A percentile compares a stretch with the other conserved stretches of the same genome.
Conservation (phyloP, 2,797 vertebrate genomes). For the Chelon auratus region DNA sequence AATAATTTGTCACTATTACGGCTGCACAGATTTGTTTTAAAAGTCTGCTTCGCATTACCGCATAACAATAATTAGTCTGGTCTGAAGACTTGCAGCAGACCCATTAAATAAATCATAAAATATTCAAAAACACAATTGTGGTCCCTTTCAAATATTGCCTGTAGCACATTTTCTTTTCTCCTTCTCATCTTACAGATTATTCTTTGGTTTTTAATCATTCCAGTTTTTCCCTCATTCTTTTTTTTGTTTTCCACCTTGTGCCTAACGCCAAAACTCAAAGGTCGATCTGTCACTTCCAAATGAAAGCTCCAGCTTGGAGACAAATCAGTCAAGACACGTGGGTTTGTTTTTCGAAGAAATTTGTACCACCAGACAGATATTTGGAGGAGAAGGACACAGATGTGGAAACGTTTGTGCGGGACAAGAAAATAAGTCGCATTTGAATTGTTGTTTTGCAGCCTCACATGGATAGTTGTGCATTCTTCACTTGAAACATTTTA, state of each 20-base stretch:
- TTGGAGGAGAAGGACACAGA: slow-evolving; percentile 39
- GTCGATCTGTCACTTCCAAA: slow-evolving; percentile 57
- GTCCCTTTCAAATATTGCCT: too few relatives aligned
- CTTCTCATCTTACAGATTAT: too few relatives aligned
- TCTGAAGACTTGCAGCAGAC: too few relatives aligned
- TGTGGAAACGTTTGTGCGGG: slow-evolving; percentile 48
- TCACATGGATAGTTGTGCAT: neutral
- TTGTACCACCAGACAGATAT: slow-evolving; percentile 50
- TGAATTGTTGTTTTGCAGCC: neutral
- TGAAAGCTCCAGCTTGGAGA: slow-evolving; percentile 44
- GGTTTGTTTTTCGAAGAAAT: slow-evolving; percentile 51
- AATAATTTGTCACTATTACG: neutral
- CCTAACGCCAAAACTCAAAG: neutral
- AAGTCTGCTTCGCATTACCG: neutral
- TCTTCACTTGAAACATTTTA: too few relatives aligned
- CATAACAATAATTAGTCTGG: neutral
- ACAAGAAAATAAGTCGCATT: neutral
- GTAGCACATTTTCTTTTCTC: too few relatives aligned
- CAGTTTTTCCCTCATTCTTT: neutral
- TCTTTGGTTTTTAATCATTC: neutral
- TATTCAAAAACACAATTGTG: too few relatives aligned
- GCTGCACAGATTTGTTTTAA: neutral
- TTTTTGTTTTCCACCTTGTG: slow-evolving; percentile 5
- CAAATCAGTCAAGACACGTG: slow-evolving; percentile 54
- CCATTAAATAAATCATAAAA: too few relatives aligned